Base-by-base conservation (phyloP, 2,888 invertebrate genomes). In the Griposia aprilina region DNA sequence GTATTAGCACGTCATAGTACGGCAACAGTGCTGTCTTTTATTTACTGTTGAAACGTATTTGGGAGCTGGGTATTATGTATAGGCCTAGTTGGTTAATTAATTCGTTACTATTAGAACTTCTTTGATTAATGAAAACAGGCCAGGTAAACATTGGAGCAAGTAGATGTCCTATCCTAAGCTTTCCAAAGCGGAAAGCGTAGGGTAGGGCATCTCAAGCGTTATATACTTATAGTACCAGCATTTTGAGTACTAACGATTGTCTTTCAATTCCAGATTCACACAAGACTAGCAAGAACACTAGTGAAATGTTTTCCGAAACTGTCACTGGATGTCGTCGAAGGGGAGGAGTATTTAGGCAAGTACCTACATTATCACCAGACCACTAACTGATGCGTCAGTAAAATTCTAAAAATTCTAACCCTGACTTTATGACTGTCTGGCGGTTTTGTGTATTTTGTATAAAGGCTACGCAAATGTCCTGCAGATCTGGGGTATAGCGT, bases 281-380 rank as follows among this genome's bases (percentile, higher is more conserved):
- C 98, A 0, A 97, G 98, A 88, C 97, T 99, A 76, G 99, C 99
- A 0, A 97, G 99, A 86, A 98, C 99, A 8, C 95, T 99, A 78
- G 97, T 99, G 36, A 98, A 98, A 92, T 98, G 99, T 91, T 99
- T 98, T 93, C 99, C 99, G 0, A 98, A 98, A 90, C 95, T 99
- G 82, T 98, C 99, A 0, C 96, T 99, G 80, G 99, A 99, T 95
- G 98, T 99, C 6, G 99, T 99, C 76, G 99, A 99, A 96, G 99
- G 99, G 0, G 99, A 99, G 94, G 99, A 99, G 96, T 99, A 99
- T 96, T 97, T 99, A 92, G 99, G 99, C 98, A 94, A 90, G 87
- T 75, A 23, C 50, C 4, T 17, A 30, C 5, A 45, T 65, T n/a
- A 36, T 36, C 23, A 36, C 8, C 3, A 11, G 7, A 68, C 8